These are phyloP conservation scores for Diachrysia chrysitis DNA, from an alignment of 2,888 invertebrate genomes.

Conservation along the genomic window DNA sequence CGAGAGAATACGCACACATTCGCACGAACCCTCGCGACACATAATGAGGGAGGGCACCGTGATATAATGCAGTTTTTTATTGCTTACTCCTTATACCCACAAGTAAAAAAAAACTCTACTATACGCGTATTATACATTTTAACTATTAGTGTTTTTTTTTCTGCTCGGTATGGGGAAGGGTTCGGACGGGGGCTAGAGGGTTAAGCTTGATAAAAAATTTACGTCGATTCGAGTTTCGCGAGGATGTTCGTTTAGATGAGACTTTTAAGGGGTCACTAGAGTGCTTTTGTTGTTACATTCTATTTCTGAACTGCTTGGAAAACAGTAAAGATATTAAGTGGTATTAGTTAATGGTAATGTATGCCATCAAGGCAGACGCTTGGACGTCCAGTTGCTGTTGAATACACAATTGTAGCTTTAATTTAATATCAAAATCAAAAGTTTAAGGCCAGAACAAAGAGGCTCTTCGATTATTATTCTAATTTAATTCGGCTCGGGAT, in stretches of 20 bases:
- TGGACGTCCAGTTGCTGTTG: conserved; percentile 43
- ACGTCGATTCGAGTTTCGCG: conserved; percentile 80
- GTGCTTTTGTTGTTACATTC: conserved; percentile 66
- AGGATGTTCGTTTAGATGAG: conserved; percentile 71
- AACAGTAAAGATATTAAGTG: conserved; percentile 17
- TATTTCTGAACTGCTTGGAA: conserved; percentile 31
- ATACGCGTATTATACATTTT: conserved; percentile 84
- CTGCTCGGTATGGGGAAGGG: conserved; percentile 82
- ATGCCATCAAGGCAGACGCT: conserved; percentile 34
- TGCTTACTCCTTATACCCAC: conserved; percentile 87
- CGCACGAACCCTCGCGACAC: conserved; percentile 78
- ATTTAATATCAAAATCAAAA: conserved; percentile 62
- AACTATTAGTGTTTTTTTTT: conserved; percentile 87
- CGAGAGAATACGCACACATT: conserved; percentile 73
- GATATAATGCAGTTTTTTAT: conserved; percentile 90
- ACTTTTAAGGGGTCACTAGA: conserved; percentile 73
- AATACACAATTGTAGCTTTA: conserved; percentile 58
- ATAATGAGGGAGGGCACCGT: conserved; percentile 86
- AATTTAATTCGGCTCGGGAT: conserved; percentile 82
- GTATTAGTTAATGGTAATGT: conserved; percentile 28
- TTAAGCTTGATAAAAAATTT: conserved; percentile 85
- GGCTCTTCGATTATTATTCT: conserved; percentile 82
- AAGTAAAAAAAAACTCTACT: conserved; percentile 83
- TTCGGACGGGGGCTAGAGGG: conserved; percentile 80
- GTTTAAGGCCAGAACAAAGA: conserved; percentile 72